Evolutionary conservation across 2,888 invertebrate genomes (phyloP), one percentile per base, ranked within the genome.

Genomic region (Dryobota labecula): DNA sequence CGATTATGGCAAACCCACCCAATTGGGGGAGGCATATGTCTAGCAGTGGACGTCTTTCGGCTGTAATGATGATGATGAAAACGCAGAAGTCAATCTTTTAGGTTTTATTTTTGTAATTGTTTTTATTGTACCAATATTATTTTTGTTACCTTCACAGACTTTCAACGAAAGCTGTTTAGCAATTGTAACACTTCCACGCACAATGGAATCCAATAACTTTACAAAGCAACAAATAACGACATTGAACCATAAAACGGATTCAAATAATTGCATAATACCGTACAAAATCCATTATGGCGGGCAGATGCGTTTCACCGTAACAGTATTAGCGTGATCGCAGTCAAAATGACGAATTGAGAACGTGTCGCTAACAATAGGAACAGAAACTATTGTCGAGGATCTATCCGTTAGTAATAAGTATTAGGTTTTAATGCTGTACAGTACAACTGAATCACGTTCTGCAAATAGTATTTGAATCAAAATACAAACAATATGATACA

Each of bases 281-380:
- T 82, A 70, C 66, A 82, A 61, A 84, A 82, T 84, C 67, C 74
- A 86, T 85, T 85, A 69, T 62, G 30, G 67, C 57, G 61, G 72
- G 80, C 85, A 85, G 85, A 85, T 85, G 85, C 72, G 56, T 75
- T 68, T 68, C 73, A 68, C 70, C 70, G 72, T 84, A 60, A 64
- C 77, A 56, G 62, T 78, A 83, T 76, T 78, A 84, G 84, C 83
- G 82, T 83, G 83, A 86, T 87, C 84, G 83, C 80, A 65, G 90
- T 91, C 91, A 92, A 85, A 86, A 86, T 91, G 90, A 92, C 88
- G 87, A 81, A 92, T 89, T 43, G 86, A 80, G 89, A 88, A 84
- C 94, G 94, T 94, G 94, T 92, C 88, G 84, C 73, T 78, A 84
- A 94, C 94, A 94, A 94, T 92, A 83, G 88, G 76, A 84, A 78